These are phyloP conservation scores for Mormyrus lacerda DNA, from an alignment of 2,113 vertebrate species.

Conservation along the genomic window DNA sequence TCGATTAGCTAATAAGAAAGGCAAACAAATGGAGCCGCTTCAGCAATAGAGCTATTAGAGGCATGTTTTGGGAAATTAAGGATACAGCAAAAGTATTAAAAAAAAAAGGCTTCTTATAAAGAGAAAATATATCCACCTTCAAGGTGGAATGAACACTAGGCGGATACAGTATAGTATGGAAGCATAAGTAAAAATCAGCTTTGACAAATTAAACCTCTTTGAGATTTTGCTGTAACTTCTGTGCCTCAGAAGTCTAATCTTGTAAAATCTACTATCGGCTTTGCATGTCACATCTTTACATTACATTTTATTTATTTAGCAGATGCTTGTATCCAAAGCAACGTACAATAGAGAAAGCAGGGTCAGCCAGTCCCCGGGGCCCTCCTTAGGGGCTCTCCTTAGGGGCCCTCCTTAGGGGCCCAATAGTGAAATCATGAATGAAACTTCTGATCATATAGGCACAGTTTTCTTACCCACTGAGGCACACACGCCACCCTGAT, in stretches of 20 bases:
- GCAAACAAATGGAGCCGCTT: conserved; percentile 11
- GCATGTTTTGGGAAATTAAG: conserved; percentile 13
- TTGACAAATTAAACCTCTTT: not conserved
- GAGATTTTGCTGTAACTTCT: not conserved
- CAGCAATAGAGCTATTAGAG: conserved; percentile 8
- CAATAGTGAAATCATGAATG: not conserved
- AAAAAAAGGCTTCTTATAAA: not conserved
- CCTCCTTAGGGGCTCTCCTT: not conserved
- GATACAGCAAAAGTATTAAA: not conserved
- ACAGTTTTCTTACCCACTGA: not conserved
- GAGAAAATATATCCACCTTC: not conserved
- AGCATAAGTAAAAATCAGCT: not conserved
- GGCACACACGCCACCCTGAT: not conserved
- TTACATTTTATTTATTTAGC: not conserved
- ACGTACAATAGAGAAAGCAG: not conserved
- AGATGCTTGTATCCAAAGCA: not conserved
- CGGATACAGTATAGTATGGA: not conserved
- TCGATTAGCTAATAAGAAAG: conserved; percentile 17
- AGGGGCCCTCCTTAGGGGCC: not conserved
- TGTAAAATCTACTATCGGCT: not conserved
- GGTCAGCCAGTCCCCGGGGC: not conserved
- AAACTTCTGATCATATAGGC: not conserved
- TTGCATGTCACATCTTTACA: not conserved
- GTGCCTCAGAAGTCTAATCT: not conserved
- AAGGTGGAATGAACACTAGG: not conserved